Conservation (phyloP, 2,113 vertebrate genomes). For the Salminus brasiliensis region DNA sequence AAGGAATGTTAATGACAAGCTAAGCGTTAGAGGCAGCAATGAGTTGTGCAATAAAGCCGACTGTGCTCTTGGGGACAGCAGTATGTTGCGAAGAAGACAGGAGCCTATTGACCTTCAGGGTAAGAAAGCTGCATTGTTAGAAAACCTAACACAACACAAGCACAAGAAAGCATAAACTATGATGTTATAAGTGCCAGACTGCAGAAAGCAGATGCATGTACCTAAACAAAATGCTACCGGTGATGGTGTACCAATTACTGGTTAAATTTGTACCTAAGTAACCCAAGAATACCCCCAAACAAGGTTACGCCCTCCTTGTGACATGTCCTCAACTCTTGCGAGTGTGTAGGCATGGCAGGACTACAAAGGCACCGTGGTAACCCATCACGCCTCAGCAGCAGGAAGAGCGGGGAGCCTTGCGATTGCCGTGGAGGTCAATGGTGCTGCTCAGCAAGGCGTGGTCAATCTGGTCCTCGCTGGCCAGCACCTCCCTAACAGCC, state of each 20-base stretch:
- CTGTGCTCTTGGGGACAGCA: neutral
- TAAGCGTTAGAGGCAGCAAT: neutral
- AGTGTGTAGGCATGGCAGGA: neutral
- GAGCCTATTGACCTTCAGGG: constrained; percentile 9
- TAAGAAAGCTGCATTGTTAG: constrained; percentile 20
- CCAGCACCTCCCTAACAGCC: constrained; percentile 90
- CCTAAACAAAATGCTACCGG: constrained; percentile 34
- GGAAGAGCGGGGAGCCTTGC: constrained; percentile 83
- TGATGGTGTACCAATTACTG: constrained; percentile 50
- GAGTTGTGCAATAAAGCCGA: neutral
- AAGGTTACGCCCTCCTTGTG: neutral
- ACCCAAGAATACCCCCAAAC: neutral
- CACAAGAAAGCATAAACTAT: constrained; percentile 29
- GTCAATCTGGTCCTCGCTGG: constrained; percentile 90
- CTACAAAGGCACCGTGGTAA: constrained; percentile 21
- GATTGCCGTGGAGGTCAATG: constrained; percentile 88
- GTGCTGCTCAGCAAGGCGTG: constrained; percentile 89
- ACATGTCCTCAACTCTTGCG: neutral
- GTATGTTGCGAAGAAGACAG: neutral
- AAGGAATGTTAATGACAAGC: neutral
- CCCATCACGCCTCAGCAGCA: constrained; percentile 79
- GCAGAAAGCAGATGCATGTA: constrained; percentile 52
- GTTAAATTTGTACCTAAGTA: constrained; percentile 48
- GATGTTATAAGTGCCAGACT: constrained; percentile 50
- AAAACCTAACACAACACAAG: constrained; percentile 28